These are phyloP conservation scores for Himalopsyche japonica DNA, from an alignment of 2,888 invertebrate species.

Conservation along the genomic window DNA sequence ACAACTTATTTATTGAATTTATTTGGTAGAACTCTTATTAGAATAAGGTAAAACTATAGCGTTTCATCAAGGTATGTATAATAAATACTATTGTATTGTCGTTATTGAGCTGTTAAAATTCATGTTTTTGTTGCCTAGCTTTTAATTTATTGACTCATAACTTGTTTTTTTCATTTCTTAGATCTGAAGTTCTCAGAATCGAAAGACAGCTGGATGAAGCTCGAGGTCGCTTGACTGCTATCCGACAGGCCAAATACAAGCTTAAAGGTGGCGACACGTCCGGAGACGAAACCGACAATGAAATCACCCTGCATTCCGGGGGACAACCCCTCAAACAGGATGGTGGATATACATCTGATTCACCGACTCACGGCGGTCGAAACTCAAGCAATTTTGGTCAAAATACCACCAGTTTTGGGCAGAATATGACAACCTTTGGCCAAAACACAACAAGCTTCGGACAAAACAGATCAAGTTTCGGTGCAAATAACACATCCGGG, in stretches of 20 bases:
- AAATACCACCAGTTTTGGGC: constrained; percentile 52
- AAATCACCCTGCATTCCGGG: constrained; percentile 43
- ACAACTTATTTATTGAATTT: no score
- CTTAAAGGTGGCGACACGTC: constrained; percentile 66
- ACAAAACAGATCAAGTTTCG: constrained; percentile 41
- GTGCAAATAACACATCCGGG: constrained; percentile 13
- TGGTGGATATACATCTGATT: constrained; percentile 46
- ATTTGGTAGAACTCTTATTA: no score
- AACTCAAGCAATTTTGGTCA: constrained; percentile 3
- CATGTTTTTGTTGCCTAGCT: no score
- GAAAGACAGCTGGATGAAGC: constrained; percentile 94
- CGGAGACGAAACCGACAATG: constrained; percentile 70
- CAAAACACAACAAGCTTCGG: constrained; percentile 54
- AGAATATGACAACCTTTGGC: constrained; percentile 53
- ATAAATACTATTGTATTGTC: no score
- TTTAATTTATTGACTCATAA: no score
- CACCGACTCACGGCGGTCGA: constrained; percentile 37
- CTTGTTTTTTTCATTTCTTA: constrained; percentile 42
- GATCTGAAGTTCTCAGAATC: constrained; percentile 88
- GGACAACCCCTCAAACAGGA: constrained; percentile 32
- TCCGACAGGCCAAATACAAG: constrained; percentile 91
- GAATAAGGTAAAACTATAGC: no score
- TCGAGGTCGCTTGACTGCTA: constrained; percentile 83
- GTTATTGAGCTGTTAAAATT: no score
- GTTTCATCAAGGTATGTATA: no score